These are phyloP conservation scores for Malaclemys terrapin DNA, from an alignment of 2,113 vertebrate genomes.

Conservation along the genomic window DNA sequence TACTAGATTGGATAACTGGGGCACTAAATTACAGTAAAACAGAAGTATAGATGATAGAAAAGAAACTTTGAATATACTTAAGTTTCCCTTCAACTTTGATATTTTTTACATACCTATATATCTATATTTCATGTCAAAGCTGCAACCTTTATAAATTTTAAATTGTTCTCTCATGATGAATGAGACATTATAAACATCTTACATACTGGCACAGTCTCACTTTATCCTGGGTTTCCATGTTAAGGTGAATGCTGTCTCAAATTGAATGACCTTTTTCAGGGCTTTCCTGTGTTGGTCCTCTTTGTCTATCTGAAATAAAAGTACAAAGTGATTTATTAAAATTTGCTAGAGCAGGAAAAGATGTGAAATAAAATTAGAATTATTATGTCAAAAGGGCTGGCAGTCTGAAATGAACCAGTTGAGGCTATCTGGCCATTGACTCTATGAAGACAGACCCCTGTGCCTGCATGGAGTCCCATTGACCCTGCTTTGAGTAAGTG, in stretches of 20 bases:
- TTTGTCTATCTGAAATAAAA: background rate
- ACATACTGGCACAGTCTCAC: background rate
- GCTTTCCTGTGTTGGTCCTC: background rate
- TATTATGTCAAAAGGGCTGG: background rate
- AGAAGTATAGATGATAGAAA: background rate
- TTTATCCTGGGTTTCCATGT: background rate
- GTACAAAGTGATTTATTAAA: background rate
- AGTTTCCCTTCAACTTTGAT: fast-evolving
- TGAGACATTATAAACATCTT: background rate
- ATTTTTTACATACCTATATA: background rate
- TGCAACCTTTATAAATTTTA: background rate
- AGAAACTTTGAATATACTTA: background rate
- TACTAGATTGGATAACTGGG: background rate
- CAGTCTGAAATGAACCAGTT: background rate
- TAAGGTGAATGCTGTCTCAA: background rate
- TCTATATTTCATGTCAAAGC: background rate
- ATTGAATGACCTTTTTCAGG: background rate
- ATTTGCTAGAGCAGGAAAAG: background rate
- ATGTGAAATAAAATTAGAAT: background rate
- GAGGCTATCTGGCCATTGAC: background rate
- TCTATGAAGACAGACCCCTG: background rate
- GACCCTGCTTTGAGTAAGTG: background rate
- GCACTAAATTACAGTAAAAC: background rate
- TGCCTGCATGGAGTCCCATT: background rate
- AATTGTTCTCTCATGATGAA: background rate